Base-by-base conservation (phyloP, 2,797 vertebrate species). In the Crotalus adamanteus region DNA sequence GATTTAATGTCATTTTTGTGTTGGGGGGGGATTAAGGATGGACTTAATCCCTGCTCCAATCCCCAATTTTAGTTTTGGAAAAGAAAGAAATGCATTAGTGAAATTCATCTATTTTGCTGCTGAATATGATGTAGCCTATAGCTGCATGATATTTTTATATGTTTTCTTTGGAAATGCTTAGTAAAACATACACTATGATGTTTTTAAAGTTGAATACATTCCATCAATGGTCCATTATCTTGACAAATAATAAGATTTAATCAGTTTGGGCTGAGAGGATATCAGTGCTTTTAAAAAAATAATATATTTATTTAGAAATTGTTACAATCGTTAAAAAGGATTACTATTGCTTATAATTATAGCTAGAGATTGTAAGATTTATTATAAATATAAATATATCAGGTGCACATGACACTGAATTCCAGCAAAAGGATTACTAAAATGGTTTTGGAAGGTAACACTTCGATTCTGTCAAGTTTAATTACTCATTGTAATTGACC, bases 361-460 rank as follows among this genome's bases (percentile, higher is more conserved):
- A 60, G 11, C n/a, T 92, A 78, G 47, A 92, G 73, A 92, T 22
- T 86, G 57, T 55, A 93, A 69, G 91, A 92, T 91, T 91, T 92
- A 94, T 92, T 78, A 47, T 22, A 22, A 92, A 78, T 42, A 92
- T 90, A 85, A 87, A 65, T 3, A 93, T 91, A 92, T 93, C 91
- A 92, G n/a, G 91, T 88, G 22, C 4, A 31, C 25, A 12, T 59
- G 92, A n/a, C 26, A 93, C 89, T 91, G 91, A 91, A 78, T 90
- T 56, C 73, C 60, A 91, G 12, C 37, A 47, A 12, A 7, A 2
- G 90, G 57, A 87, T 65, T 90, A 0, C 0, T 6, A 59, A 91
- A 86, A 91, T 28, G 59, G 57, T 92, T 95, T 94, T 95, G 60
- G 85, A 94, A 51, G 73, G 59, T 65, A n/a, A 91, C 47, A 57